Percentiles rank a stretch among this genome's conserved stretches.
These are phyloP conservation scores for Caenorhabditis japonica DNA, from an alignment of 2,888 invertebrate genomes.

Conservation along the genomic window DNA sequence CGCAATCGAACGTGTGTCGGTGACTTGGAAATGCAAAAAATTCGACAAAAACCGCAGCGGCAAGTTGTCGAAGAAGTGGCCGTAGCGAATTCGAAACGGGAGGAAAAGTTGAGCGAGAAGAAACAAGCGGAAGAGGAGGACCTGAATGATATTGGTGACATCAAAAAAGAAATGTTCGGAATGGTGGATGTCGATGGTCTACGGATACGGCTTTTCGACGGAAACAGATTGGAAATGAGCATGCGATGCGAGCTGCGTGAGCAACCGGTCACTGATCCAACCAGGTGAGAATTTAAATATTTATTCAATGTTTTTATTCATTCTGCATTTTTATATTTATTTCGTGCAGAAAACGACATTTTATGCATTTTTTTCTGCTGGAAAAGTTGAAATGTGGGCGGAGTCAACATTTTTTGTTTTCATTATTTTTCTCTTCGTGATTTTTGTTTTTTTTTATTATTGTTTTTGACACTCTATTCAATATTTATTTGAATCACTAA, in stretches of 20 bases:
- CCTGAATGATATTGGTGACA: background rate
- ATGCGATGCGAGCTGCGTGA: constrained; percentile 22
- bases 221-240: constrained; percentile 50
- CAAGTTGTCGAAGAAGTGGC: constrained; percentile 38
- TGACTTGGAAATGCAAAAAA: constrained; percentile 56
- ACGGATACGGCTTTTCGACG: constrained; percentile 28
- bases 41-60: constrained; percentile 59
- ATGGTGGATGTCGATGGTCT: constrained; percentile 23
- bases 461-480: too few species aligned
- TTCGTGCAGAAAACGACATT: too few species aligned
- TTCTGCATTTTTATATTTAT: too few species aligned
- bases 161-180: constrained; percentile 32
- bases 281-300: constrained; percentile 36
- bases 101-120: constrained; percentile 1
- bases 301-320: too few species aligned
- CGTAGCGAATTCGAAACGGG: background rate
- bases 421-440: too few species aligned
- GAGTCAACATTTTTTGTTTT: background rate
- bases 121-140: background rate
- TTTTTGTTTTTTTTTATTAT: too few species aligned
- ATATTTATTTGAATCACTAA: too few species aligned
- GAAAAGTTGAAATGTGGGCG: too few species aligned
- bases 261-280: constrained; percentile 11
- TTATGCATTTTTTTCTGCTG: too few species aligned
- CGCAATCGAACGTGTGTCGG: constrained; percentile 66